phyloP scores from a whole-genome alignment of 92 coral and sea anemone species.

The Nematostella vectensis region DNA sequence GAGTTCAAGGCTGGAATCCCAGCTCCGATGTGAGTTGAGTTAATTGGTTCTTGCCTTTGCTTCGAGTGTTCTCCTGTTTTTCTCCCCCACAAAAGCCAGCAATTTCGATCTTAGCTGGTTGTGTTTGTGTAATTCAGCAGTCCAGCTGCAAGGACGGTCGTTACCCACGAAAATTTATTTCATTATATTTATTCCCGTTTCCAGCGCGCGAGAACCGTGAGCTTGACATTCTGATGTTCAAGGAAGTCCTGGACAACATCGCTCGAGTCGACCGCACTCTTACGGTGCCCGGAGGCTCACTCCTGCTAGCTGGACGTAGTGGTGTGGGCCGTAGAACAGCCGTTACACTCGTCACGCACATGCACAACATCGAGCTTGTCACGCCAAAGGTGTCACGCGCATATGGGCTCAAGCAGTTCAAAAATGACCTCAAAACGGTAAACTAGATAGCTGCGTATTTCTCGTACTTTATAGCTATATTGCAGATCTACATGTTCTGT shows the following conservation, averaged over 20 bases:
- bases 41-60: no score
- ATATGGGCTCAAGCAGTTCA: slow-evolving; percentile 90
- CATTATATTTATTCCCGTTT: no score
- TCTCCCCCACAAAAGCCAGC: no score
- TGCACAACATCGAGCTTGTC: slow-evolving; percentile 91
- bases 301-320: slow-evolving; percentile 96
- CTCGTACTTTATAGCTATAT: background rate
- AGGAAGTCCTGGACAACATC: slow-evolving; percentile 89
- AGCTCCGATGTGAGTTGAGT: no score
- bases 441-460: no score
- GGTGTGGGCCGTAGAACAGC: slow-evolving; percentile 99
- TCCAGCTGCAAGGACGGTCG: no score
- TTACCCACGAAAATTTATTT: no score
- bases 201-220: slow-evolving; percentile 97
- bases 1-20: no score
- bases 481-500: background rate
- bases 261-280: slow-evolving; percentile 93
- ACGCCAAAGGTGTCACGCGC: slow-evolving; percentile 95
- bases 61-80: no score
- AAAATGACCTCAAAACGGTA: slow-evolving; percentile 87
- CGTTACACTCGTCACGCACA: slow-evolving; percentile 91
- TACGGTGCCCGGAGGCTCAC: slow-evolving; percentile 90
- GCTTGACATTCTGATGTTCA: slow-evolving; percentile 85
- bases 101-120: no score
- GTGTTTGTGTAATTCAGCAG: no score